Conservation (phyloP, 2,888 invertebrate species). For the Metalampra italica region DNA sequence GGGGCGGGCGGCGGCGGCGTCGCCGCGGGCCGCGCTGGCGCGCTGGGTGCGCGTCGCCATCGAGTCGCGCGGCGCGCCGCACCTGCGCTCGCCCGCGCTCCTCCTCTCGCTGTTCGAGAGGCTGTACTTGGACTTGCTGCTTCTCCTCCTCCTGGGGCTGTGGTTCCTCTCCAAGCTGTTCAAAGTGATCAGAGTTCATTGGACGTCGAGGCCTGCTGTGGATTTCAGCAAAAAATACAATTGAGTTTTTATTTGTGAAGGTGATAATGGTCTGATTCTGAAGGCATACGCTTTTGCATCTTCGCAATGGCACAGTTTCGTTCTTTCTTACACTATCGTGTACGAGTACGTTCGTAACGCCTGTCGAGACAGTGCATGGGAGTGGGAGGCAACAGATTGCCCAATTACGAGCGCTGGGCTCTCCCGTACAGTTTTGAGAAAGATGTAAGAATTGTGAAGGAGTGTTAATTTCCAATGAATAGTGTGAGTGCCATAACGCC, state of each 20-base stretch:
- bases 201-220: conserved; percentile 41
- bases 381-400: no score
- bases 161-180: conserved; percentile 46
- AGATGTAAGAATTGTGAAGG: no score
- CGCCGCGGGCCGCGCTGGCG: conserved; percentile 32
- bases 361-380: no score
- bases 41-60: conserved; percentile 39
- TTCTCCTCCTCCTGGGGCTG: conserved; percentile 24
- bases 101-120: conserved; percentile 27
- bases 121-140: conserved; percentile 35
- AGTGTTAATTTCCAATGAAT: no score
- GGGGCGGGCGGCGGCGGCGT: conserved; percentile 19
- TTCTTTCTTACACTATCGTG: no score
- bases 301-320: no score
- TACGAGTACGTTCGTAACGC: no score
- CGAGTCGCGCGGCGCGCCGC: conserved; percentile 28
- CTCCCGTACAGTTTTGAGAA: no score
- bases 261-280: no score
- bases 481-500: no score
- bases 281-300: no score
- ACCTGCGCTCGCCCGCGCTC: conserved; percentile 39
- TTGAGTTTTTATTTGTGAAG: neutral
- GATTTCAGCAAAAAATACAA: neutral
- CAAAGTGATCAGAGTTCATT: conserved; percentile 36
- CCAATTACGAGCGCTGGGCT: no score